These are phyloP conservation scores for Glyphotaelius pellucidus DNA, from an alignment of 2,888 invertebrate species.

Conservation along the genomic window DNA sequence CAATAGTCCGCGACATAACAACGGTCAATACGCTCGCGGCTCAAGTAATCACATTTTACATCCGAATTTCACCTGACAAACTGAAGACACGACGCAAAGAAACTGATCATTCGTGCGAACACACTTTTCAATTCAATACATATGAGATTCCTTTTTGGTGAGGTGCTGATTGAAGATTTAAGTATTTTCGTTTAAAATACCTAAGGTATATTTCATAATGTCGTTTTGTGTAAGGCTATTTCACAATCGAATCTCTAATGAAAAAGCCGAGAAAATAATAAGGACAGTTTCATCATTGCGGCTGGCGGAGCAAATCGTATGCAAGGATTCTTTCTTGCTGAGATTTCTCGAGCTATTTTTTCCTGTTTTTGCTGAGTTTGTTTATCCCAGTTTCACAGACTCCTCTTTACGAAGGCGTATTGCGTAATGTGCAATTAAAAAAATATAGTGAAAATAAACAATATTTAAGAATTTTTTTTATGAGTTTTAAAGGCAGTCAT, in stretches of 20 bases:
- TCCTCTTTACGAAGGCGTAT: not conserved
- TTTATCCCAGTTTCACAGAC: not conserved
- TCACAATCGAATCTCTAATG: not conserved
- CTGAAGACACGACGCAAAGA: not conserved
- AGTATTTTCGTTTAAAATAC: not conserved
- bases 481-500: no score
- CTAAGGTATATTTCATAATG: not conserved
- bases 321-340: not conserved
- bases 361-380: not conserved
- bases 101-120: not conserved
- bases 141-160: not conserved
- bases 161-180: not conserved
- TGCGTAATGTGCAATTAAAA: no score
- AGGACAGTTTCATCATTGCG: not conserved
- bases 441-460: no score
- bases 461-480: no score
- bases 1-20: slow-evolving; percentile 31
- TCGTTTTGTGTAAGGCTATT: not conserved
- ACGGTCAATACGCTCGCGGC: slow-evolving; percentile 22
- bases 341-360: not conserved
- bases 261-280: not conserved
- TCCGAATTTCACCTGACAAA: not conserved
- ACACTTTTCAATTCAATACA: not conserved
- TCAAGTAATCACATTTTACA: slow-evolving; percentile 16
- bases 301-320: not conserved